These are phyloP conservation scores for Phalacrocorax carbo DNA, from an alignment of 2,113 vertebrate genomes.

Conservation along the genomic window DNA sequence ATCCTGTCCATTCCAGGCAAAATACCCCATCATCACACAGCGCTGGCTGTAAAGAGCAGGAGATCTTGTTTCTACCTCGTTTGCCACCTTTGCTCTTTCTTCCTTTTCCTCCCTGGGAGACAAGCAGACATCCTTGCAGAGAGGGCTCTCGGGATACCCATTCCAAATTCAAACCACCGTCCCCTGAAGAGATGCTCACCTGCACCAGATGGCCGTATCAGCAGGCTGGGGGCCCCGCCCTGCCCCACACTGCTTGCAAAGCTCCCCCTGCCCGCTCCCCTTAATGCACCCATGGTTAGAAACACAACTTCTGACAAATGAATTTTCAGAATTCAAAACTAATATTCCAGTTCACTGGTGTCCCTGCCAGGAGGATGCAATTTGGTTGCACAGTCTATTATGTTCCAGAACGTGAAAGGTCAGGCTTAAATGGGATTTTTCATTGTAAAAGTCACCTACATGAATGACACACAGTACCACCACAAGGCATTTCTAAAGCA, in stretches of 20 bases:
- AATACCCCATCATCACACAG: background rate
- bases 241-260: background rate
- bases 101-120: background rate
- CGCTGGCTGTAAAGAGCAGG: background rate
- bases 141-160: background rate
- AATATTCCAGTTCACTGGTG: conserved; percentile 48
- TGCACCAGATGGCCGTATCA: fast-evolving
- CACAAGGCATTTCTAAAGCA: conserved; percentile 54
- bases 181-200: background rate
- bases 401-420: conserved; percentile 68
- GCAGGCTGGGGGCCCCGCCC: background rate
- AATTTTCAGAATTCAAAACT: conserved; percentile 31
- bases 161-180: background rate
- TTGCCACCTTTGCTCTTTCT: background rate
- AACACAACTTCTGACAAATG: conserved; percentile 16
- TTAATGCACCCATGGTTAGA: background rate
- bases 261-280: background rate
- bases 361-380: conserved; percentile 25
- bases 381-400: conserved; percentile 65
- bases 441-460: conserved; percentile 70
- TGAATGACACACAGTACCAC: conserved; percentile 43
- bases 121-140: background rate
- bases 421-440: conserved; percentile 67
- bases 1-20: background rate
- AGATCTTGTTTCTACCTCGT: background rate